Evolutionary conservation across 2,797 vertebrate genomes (phyloP).

Genomic region (Pelobates cultripes): DNA sequence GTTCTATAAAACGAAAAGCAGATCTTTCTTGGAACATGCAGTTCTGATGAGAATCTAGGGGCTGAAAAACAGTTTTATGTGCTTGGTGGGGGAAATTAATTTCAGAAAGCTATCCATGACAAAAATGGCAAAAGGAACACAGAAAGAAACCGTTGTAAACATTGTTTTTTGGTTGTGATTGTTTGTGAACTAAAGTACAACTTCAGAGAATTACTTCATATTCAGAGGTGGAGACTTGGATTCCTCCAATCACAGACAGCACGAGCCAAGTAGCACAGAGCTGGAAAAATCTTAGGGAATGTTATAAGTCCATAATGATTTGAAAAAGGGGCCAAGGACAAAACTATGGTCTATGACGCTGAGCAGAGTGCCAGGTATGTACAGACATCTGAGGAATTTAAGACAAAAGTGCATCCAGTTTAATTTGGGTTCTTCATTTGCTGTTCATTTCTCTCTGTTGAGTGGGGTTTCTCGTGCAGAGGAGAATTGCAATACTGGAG

Average conservation of each 20-base stretch:
- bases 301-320: no score
- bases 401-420: not conserved
- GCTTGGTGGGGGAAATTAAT: not conserved
- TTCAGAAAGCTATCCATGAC: constrained; percentile 51
- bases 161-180: not conserved
- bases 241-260: not conserved
- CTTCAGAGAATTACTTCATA: not conserved
- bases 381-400: not conserved
- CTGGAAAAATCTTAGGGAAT: not conserved
- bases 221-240: not conserved
- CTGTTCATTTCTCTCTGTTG: no score
- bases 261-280: not conserved
- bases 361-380: not conserved
- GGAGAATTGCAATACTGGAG: no score
- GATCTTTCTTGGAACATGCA: not conserved
- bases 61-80: not conserved
- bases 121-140: constrained; percentile 31
- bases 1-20: constrained; percentile 25
- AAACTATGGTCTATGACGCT: not conserved
- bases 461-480: no score
- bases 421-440: no score
- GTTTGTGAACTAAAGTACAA: not conserved
- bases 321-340: no score
- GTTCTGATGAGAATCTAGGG: not conserved
- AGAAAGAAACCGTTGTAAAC: not conserved